These are phyloP conservation scores for Ictalurus punctatus DNA, from an alignment of 2,113 vertebrate genomes.

Conservation along the genomic window DNA sequence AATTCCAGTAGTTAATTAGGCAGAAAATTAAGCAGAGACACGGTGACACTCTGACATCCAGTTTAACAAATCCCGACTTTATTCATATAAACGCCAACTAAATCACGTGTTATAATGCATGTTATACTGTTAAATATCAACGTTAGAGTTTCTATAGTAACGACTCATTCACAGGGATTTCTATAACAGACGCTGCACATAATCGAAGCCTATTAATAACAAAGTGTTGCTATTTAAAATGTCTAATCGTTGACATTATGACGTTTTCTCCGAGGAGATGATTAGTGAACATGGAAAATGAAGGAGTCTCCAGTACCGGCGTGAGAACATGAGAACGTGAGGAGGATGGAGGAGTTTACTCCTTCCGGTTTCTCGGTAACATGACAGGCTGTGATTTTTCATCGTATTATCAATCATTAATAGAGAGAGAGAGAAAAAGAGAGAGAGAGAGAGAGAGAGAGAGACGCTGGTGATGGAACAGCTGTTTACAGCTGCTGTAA, in stretches of 20 bases:
- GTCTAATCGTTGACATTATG: too few species aligned
- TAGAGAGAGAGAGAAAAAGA: too few species aligned
- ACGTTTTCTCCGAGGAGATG: too few species aligned
- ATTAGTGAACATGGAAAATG: too few species aligned
- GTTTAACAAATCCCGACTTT: background rate
- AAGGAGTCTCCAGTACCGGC: too few species aligned
- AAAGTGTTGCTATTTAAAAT: too few species aligned
- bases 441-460: too few species aligned
- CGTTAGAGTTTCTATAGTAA: background rate
- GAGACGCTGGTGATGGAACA: background rate
- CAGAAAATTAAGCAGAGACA: background rate
- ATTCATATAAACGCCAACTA: background rate
- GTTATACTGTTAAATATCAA: background rate
- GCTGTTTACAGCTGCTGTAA: background rate
- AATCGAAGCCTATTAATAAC: background rate
- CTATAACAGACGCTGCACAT: background rate
- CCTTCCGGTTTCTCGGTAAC: too few species aligned
- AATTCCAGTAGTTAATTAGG: background rate
- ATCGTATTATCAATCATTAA: background rate
- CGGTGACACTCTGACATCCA: background rate
- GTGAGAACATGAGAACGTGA: background rate
- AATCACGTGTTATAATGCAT: background rate
- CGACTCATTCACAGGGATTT: background rate
- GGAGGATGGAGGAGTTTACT: background rate
- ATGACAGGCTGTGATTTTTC: background rate